Conservation (phyloP, 2,113 vertebrate species). For the Amblyopsis rosae region DNA sequence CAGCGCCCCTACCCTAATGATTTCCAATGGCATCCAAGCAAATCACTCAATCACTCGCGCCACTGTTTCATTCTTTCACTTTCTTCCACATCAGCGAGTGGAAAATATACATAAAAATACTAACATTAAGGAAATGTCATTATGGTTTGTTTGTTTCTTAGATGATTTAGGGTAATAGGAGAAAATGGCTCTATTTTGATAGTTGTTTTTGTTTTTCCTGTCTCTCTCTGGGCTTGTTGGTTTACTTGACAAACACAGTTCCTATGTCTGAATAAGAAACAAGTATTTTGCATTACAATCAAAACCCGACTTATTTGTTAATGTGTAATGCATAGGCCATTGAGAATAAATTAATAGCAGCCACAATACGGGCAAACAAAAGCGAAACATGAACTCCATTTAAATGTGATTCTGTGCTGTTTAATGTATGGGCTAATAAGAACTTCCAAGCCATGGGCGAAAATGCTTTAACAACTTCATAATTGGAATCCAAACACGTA, state of each 20-base stretch:
- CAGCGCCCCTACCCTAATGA: constrained; percentile 57
- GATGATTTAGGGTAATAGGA: constrained; percentile 47
- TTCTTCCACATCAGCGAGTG: constrained; percentile 16
- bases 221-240: constrained; percentile 58
- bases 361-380: constrained; percentile 70
- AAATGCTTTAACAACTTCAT: constrained; percentile 76
- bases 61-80: constrained; percentile 22
- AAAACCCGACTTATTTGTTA: constrained; percentile 68
- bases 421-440: constrained; percentile 79
- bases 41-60: constrained; percentile 57
- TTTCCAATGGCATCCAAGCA: constrained; percentile 63
- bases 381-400: constrained; percentile 72
- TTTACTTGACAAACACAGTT: constrained; percentile 61
- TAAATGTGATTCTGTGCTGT: constrained; percentile 71
- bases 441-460: constrained; percentile 75
- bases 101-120: constrained; percentile 21
- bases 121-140: constrained; percentile 14
- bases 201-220: constrained; percentile 41
- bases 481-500: constrained; percentile 81
- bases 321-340: constrained; percentile 65
- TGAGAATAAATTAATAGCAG: constrained; percentile 74
- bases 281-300: constrained; percentile 72
- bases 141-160: constrained; percentile 59
- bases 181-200: constrained; percentile 46
- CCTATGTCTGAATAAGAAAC: constrained; percentile 61